Conservation (phyloP, 2,113 vertebrate species). For the Empidonax traillii region DNA sequence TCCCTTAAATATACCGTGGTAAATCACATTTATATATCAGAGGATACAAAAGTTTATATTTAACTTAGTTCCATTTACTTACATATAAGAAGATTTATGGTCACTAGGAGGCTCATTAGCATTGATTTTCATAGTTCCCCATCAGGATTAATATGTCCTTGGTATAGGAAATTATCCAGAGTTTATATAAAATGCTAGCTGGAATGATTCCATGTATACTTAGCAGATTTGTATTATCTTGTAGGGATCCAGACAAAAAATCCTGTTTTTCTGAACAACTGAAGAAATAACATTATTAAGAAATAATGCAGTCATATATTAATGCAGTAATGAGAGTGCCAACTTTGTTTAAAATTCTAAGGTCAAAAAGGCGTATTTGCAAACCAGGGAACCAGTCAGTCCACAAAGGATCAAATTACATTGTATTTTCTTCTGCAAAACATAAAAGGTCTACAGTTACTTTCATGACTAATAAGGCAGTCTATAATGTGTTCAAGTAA, state of each 20-base stretch:
- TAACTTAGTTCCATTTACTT: constrained; percentile 57
- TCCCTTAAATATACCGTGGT: not conserved
- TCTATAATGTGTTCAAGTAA: not conserved
- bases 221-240: constrained; percentile 9
- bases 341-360: not conserved
- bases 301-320: not conserved
- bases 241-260: not conserved
- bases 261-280: not conserved
- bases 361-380: not conserved
- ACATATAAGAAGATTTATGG: constrained; percentile 43
- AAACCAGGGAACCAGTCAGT: not conserved
- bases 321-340: not conserved
- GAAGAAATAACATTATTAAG: not conserved
- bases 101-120: constrained; percentile 32
- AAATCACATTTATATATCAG: constrained; percentile 16
- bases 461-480: not conserved
- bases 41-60: constrained; percentile 36
- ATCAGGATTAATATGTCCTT: constrained; percentile 38
- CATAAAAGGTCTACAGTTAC: not conserved
- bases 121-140: constrained; percentile 56
- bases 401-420: not conserved
- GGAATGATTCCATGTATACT: constrained; percentile 14
- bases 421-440: not conserved
- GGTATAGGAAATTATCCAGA: constrained; percentile 20
- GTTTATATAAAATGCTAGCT: constrained; percentile 21